Evolutionary conservation across 2,797 vertebrate species (phyloP), one percentile per base, ranked within the genome.

Genomic region (Trematomus bernacchii): DNA sequence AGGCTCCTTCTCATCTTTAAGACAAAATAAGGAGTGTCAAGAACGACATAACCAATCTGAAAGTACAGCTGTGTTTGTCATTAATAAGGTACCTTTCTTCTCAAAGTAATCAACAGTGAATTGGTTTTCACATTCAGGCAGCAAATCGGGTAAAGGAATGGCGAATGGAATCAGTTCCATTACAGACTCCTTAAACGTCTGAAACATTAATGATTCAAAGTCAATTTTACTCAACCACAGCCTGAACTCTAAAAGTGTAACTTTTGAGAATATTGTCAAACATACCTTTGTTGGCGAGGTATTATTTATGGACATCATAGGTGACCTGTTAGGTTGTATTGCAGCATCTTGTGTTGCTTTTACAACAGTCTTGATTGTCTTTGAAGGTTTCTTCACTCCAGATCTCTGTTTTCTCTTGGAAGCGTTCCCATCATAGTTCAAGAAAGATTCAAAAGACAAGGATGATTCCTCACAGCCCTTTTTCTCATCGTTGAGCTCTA

Each of bases 381-480:
- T 85, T 0, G 16, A 21, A 15, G 6, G 2, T 60, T 85, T 92
- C 71, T 94, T 95, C 10, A 19, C 50, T 53, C 72, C 76, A 33
- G 71, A 55, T 50, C 43, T 78, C 55, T 89, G 90, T 71, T 89
- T 95, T 74, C 65, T 92, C 67, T 93, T 94, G 0, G 59, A 47
- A 52, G 76, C 23, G n/a, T 91, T 88, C 21, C 91, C 65, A 7
- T 97, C 96, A 70, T 97, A 98, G 91, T 91, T 96, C 75, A 97
- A 90, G 48, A 73, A 97, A 0, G 96, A 96, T 76, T 98, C 97
- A 89, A 98, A 98, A 63, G 97, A 96, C 95, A 95, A 94, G 42
- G 89, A 80, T 3, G 95, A 92, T 7, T 76, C 66, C 2, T 94
- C 92, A 16, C 76, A 77, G 54, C 90, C 89, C 11, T 23, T 53